Conservation (phyloP, 2,888 invertebrate species). For the Sinopyrophorus schimmeli region DNA sequence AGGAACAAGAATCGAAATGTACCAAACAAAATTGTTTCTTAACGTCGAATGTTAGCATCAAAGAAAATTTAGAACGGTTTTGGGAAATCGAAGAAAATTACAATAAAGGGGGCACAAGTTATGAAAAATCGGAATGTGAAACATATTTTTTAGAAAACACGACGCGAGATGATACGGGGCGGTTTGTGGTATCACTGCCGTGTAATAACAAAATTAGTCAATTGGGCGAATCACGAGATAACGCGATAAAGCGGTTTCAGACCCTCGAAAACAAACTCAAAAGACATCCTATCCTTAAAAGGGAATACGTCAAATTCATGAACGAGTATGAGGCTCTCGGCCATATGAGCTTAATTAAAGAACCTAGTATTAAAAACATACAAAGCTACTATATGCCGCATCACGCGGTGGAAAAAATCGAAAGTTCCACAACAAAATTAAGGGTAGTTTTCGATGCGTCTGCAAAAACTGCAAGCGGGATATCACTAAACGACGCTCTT, state of each 20-base stretch:
- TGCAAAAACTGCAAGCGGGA: conserved; percentile 32
- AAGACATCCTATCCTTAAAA: conserved; percentile 8
- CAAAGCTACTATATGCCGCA: conserved; percentile 36
- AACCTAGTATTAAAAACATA: not conserved
- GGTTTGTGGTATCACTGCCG: not conserved
- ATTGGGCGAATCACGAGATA: conserved; percentile 7
- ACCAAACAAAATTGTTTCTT: too few species aligned
- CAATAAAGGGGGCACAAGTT: too few species aligned
- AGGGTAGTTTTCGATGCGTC: conserved; percentile 44
- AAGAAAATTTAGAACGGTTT: too few species aligned
- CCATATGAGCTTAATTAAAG: conserved; percentile 30
- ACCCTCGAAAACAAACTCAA: conserved; percentile 20
- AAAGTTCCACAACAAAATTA: conserved; percentile 38
- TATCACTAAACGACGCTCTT: conserved; percentile 43
- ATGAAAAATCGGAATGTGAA: too few species aligned
- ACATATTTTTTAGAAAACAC: not conserved
- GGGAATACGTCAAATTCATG: conserved; percentile 28
- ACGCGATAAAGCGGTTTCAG: conserved; percentile 5
- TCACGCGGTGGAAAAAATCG: conserved; percentile 43
- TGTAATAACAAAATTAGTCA: not conserved
- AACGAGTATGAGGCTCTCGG: conserved; percentile 31
- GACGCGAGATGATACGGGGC: not conserved
- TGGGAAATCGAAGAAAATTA: too few species aligned
- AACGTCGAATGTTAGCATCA: too few species aligned
- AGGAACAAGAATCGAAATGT: too few species aligned